Base-by-base conservation (phyloP, 1,140 invertebrate species). In the Drosophila tropicalis region DNA sequence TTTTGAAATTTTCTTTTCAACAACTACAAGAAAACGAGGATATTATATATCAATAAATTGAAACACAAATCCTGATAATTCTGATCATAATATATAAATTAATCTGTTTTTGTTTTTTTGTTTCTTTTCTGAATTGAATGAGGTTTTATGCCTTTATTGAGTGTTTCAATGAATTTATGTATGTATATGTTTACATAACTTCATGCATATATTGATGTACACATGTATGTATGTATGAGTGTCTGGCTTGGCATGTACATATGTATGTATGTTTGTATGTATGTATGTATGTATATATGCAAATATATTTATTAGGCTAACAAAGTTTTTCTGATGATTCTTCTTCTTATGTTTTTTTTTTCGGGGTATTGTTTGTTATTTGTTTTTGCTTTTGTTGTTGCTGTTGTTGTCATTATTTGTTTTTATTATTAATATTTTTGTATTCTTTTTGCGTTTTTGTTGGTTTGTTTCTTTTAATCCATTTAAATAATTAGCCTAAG, bases 221-320 rank as follows among this genome's bases (percentile, higher is more conserved):
- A 5, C 5, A 2, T 6, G 5, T 15, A 44, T 25, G 22, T 29
- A 29, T 64, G 47, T 65, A 22, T 61, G 62, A 44, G 36, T 29
- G 13, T 40, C 4, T 5, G 25, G 25, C 25, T 34, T 10, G 34
- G 34, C 9, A 10, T 36, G 34, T 66, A 40, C 5, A 29, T 29
- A 29, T 66, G 39, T 55, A 39, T 29, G 39, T 67, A 29, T 34
- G 58, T 62, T 29, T 69, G 29, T 57, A 34, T 72, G 29, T 29
- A 29, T 71, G 29, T 55, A 51, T 29, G 39, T 62, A 36, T 69
- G 10, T 39, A 34, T 72, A 17, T 44, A 51, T 17, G 36, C 29
- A n/a, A 47, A 51, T 61, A 39, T 10, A 32, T 51, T 47, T 9
- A 6, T 7, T 47, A 47, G 19, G 44, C 44, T 47, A 19, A 15